A percentile compares a stretch with the other conserved stretches of the same genome.
These are phyloP conservation scores for Elgonia sp. DNA, from an alignment of 2,888 invertebrate genomes.

Conservation along the genomic window DNA sequence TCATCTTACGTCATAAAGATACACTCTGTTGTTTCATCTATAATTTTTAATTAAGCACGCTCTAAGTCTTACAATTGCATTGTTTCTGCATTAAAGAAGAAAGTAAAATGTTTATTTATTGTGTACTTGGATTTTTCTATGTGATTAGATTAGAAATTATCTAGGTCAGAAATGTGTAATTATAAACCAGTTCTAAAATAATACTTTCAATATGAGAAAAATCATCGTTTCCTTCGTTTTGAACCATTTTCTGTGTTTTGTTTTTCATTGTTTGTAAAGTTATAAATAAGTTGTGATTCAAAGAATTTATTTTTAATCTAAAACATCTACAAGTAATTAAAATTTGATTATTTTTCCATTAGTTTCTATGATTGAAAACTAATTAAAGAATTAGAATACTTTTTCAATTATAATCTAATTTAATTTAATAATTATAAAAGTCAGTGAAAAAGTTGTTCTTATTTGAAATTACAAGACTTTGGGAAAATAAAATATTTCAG, in stretches of 20 bases:
- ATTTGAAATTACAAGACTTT: no score
- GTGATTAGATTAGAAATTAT: slow-evolving; percentile 8
- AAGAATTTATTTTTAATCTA: no score
- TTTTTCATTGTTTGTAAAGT: neutral
- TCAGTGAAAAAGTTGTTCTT: no score
- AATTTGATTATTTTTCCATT: no score
- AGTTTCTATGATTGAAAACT: no score
- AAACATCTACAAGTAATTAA: no score
- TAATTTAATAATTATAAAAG: no score
- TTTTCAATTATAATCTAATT: no score
- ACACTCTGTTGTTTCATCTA: slow-evolving; percentile 11
- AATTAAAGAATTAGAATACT: no score
- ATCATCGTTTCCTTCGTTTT: neutral
- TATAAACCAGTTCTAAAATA: neutral
- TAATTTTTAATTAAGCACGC: neutral
- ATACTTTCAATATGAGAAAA: neutral
- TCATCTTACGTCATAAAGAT: no score
- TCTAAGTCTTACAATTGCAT: neutral
- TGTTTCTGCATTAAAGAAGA: neutral
- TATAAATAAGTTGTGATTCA: no score
- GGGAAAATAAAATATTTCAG: no score
- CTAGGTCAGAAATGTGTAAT: slow-evolving; percentile 34
- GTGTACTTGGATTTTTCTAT: neutral
- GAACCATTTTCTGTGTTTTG: neutral
- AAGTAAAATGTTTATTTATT: slow-evolving; percentile 10